Evolutionary conservation across 2,888 invertebrate species (phyloP).

Genomic region (Nephrotoma appendiculata): DNA sequence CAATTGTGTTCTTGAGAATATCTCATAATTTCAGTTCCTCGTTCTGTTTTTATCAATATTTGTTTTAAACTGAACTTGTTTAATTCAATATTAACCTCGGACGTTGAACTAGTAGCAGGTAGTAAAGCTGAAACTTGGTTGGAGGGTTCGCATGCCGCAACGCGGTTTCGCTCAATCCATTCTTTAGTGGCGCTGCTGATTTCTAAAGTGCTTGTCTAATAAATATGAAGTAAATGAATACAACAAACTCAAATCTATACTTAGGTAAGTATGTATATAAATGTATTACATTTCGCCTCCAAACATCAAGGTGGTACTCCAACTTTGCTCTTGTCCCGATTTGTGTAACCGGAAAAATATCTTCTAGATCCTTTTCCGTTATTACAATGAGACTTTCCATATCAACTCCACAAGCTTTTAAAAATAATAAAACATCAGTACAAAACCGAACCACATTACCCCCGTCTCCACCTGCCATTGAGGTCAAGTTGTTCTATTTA

Average conservation of each 20-base stretch:
- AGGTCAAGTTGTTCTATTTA: no score
- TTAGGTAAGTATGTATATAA: no score
- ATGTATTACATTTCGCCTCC: background rate
- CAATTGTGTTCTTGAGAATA: background rate
- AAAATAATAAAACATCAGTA: background rate
- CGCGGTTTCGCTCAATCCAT: background rate
- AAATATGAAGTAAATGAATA: background rate
- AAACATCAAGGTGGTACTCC: background rate
- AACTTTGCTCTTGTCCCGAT: background rate
- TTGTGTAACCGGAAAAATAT: background rate
- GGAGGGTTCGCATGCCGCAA: no score
- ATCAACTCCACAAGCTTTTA: background rate
- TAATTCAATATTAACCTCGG: background rate
- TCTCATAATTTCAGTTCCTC: background rate
- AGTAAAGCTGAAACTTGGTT: background rate
- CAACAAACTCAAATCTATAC: no score
- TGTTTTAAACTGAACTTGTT: background rate
- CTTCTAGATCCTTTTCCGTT: background rate
- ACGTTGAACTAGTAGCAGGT: background rate
- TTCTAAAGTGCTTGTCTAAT: background rate
- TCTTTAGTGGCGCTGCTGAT: background rate
- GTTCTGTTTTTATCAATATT: background rate
- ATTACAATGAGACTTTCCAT: background rate
- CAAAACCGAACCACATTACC: no score
- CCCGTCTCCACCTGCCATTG: no score